Base-by-base conservation (phyloP, 1,140 invertebrate species). In the Halictus rubicundus region DNA sequence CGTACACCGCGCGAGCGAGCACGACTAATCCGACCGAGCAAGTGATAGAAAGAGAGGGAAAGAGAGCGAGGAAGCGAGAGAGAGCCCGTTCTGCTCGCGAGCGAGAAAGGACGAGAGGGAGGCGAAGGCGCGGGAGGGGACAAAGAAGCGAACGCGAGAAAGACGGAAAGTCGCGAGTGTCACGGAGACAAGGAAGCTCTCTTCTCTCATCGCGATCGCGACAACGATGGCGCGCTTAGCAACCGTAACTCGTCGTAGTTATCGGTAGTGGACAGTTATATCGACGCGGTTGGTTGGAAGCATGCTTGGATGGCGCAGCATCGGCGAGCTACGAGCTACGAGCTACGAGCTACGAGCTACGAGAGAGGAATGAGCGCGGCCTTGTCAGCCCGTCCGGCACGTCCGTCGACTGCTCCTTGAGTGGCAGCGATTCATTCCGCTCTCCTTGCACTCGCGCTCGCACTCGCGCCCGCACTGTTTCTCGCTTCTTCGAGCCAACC, bases 341-440 rank as follows among this genome's bases (percentile, higher is more conserved):
- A 42, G 39, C 39, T 5, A 42, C 39, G 39, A 42, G 39, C 39
- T 12, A 46, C 42, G 42, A 46, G 39, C 46, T 46, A 69, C 66
- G 65, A 78, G 49, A 68, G 68, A 54, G 68, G 42, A 75, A 75
- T 25, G 80, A 77, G 78, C 80, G 65, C 80, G 85, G 83, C 86
- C 86, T 87, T 85, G 86, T 81, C 86, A 85, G 71, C 85, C 80
- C 76, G 81, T 79, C 80, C 87, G 84, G 73, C 85, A 85, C 85
- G 86, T 89, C 88, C 82, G 84, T 88, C 85, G 87, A 80, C 83
- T 82, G 81, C 84, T 86, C 86, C 88, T 90, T 89, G 89, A 90
- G 87, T 90, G 89, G 88, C 89, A 89, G 87, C 85, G 88, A 86
- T 86, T 89, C 89, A 89, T 90, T 89, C 82, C 89, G 87, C 87